Base-by-base conservation (phyloP, 2,888 invertebrate species). In the Diarsia mendica region DNA sequence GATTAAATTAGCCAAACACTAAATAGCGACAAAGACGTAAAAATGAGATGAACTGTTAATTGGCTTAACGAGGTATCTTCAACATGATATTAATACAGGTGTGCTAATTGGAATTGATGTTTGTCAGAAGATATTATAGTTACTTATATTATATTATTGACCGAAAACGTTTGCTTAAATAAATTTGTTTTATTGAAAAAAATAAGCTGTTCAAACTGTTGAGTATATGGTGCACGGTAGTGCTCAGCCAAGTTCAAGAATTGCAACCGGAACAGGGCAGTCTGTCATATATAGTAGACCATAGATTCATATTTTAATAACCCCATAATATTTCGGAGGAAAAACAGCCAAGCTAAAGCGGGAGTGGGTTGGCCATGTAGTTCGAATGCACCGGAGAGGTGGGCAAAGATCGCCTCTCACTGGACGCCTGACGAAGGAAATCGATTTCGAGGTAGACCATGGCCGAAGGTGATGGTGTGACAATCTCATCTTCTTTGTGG, bases 131-230 rank as follows among this genome's bases (percentile, higher is more conserved):
- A 66, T 33, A 65, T 8, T 39, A 46, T 18, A 23, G 18, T 48
- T 63, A n/a, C 44, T 20, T 39, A n/a, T 23, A 53, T 4, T 53
- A 39, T 15, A n/a, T n/a, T 23, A 63, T 44, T 63, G 8, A 48
- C 18, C 4, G 64, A 46, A 64, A 10, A 64, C 23, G 23, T 49
- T 49, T 49, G 20, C 46, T 13, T 20, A 49, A 49, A 23, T 20
- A 66, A 28, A 66, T 33, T 11, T 20, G 4, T 33, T 33, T 28
- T 20, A 66, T 33, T 33, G 48, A 33, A 66, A 33, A 66, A 66
- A 66, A 49, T 20, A 65, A 66, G 66, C 49, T 66, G 48, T 49
- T 20, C 28, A 66, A 66, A 66, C 48, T 28, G 8, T 28, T 49
- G 11, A 6, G 20, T 66, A 49, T 20, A 66, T 28, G 65, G 28